phyloP scores from a whole-genome alignment of 2,113 vertebrate species.

The Cebus imitator region DNA sequence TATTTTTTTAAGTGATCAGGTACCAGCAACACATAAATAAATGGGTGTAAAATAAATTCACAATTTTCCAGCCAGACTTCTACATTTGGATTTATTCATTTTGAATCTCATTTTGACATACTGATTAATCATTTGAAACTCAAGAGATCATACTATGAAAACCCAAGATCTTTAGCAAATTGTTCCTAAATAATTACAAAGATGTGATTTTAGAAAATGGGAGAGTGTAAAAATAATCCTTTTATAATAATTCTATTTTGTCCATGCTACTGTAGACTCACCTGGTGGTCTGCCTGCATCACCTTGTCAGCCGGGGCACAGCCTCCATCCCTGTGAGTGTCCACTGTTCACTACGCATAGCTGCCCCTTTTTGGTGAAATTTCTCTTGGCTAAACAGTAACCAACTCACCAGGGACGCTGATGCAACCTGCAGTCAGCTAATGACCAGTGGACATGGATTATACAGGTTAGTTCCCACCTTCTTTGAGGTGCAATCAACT shows the following conservation, averaged over 20 bases:
- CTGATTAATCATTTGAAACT: background rate
- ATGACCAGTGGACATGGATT: background rate
- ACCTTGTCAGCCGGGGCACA: background rate
- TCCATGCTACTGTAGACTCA: background rate
- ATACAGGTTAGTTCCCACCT: background rate
- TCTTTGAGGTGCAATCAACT: background rate
- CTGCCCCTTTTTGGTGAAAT: background rate
- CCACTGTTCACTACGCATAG: background rate
- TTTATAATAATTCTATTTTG: background rate
- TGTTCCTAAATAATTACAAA: background rate
- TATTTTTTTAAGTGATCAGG: background rate
- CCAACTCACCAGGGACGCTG: background rate
- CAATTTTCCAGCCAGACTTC: background rate
- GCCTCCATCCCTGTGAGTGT: background rate
- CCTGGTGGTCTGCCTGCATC: too few species aligned
- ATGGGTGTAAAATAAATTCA: background rate
- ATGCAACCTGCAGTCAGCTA: background rate
- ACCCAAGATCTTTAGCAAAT: background rate
- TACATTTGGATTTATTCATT: background rate
- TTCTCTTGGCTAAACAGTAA: background rate
- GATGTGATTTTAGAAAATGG: background rate
- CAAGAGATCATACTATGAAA: background rate
- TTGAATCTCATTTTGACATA: background rate
- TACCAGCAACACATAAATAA: background rate
- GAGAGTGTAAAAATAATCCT: background rate